Evolutionary conservation across 2,888 invertebrate genomes (phyloP).

Genomic region (Napeogenes sylphis): DNA sequence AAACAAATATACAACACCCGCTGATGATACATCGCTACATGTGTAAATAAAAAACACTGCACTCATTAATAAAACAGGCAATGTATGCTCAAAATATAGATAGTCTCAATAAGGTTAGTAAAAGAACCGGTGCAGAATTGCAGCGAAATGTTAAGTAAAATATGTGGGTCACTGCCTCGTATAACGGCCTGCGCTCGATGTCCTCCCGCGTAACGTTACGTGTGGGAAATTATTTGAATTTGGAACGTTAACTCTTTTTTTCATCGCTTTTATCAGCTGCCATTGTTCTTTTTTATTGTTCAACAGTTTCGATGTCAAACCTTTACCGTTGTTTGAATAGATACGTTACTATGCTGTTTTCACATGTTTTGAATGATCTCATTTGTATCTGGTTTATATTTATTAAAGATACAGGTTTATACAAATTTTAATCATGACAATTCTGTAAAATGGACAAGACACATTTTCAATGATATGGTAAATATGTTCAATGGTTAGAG

Average conservation of each 20-base stretch:
- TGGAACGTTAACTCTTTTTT: conserved; percentile 62
- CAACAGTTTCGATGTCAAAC: conserved; percentile 44
- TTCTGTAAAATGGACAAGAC: no score
- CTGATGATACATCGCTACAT: conserved; percentile 14
- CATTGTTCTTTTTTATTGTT: conserved; percentile 64
- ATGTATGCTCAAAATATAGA: conserved; percentile 31
- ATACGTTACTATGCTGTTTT: conserved; percentile 10
- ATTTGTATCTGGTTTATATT: background rate
- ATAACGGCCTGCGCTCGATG: conserved; percentile 74
- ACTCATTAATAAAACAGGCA: conserved; percentile 26
- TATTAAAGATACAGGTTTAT: no score
- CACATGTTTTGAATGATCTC: background rate
- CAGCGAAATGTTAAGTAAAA: conserved; percentile 53
- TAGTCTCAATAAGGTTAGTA: conserved; percentile 60
- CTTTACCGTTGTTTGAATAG: conserved; percentile 35
- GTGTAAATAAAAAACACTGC: background rate
- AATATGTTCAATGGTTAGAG: no score
- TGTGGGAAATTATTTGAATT: conserved; percentile 78
- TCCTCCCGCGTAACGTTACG: conserved; percentile 77
- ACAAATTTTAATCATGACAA: no score
- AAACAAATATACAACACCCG: conserved; percentile 4
- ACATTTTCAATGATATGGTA: no score
- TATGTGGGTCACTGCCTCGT: conserved; percentile 74
- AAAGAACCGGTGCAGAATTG: conserved; percentile 51
- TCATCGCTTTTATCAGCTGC: conserved; percentile 62